These are phyloP conservation scores for Rhinopomastus cyanomelas DNA, from an alignment of 2,113 vertebrate species.

Conservation along the genomic window DNA sequence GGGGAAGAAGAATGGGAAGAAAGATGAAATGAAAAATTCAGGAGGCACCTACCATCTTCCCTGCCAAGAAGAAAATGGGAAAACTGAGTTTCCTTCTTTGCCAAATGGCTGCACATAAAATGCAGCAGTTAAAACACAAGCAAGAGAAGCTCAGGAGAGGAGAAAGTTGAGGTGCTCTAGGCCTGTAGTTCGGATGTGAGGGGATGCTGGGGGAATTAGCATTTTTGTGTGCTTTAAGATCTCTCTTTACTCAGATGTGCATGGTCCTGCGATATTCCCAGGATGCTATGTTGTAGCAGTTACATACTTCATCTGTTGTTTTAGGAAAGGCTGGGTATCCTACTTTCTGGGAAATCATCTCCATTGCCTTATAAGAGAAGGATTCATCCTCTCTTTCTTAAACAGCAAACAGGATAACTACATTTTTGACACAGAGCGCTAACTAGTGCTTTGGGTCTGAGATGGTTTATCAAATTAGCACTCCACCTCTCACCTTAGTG, in stretches of 20 bases:
- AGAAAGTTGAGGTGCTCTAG: rapidly evolving
- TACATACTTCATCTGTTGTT: neutral
- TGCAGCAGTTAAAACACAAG: neutral
- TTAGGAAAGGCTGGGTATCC: neutral
- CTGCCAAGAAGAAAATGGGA: neutral
- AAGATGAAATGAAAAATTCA: neutral
- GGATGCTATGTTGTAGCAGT: rapidly evolving
- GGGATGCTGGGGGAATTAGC: neutral
- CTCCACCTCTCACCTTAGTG: neutral
- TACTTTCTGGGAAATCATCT: neutral
- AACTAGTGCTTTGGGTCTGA: neutral
- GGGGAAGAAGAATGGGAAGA: neutral
- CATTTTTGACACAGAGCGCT: neutral
- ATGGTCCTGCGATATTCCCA: neutral
- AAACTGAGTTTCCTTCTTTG: neutral
- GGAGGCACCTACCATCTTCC: neutral
- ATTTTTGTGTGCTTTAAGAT: neutral
- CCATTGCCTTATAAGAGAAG: neutral
- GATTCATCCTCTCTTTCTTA: neutral
- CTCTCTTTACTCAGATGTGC: neutral
- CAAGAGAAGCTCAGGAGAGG: neutral
- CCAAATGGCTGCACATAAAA: neutral
- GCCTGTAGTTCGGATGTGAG: rapidly evolving
- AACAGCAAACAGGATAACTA: neutral
- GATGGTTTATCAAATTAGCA: neutral